Conservation (phyloP, 2,888 invertebrate species). For the Keiferia lycopersicella region DNA sequence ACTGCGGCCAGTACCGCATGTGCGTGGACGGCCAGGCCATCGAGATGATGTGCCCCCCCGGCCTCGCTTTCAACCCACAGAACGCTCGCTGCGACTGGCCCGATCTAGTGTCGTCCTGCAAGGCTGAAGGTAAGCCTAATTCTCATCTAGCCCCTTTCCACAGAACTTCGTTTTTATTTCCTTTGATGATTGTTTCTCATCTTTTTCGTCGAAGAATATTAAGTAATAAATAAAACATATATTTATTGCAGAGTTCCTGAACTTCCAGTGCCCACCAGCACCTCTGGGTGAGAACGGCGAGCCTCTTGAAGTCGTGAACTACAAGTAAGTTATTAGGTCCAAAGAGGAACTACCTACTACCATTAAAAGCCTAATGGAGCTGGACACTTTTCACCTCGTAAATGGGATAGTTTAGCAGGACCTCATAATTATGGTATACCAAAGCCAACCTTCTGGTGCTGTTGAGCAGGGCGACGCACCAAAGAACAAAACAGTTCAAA, state of each 20-base stretch:
- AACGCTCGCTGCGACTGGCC: conserved; percentile 91
- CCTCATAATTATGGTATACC: too few species aligned
- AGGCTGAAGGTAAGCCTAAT: conserved; percentile 66
- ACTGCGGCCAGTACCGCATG: conserved; percentile 89
- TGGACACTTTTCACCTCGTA: too few species aligned
- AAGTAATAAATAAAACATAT: not conserved
- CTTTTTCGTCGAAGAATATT: too few species aligned
- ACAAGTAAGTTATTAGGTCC: conserved; percentile 58
- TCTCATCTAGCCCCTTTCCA: not conserved
- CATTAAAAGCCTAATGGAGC: too few species aligned
- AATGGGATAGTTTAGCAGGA: too few species aligned
- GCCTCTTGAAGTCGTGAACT: conserved; percentile 45
- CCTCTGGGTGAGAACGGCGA: conserved; percentile 44
- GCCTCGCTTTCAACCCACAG: conserved; percentile 86
- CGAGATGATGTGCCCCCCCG: conserved; percentile 87
- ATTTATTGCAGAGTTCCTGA: conserved; percentile 50
- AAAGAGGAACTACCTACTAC: too few species aligned
- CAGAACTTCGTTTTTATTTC: not conserved
- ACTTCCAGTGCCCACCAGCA: conserved; percentile 54
- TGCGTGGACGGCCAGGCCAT: conserved; percentile 85
- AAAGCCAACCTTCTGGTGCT: too few species aligned
- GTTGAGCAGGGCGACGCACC: too few species aligned
- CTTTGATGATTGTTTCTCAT: not conserved
- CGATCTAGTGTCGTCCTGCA: conserved; percentile 87
- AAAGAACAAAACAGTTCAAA: too few species aligned